These are phyloP conservation scores for Epirrita christyi DNA, from an alignment of 2,888 invertebrate genomes.

Conservation along the genomic window DNA sequence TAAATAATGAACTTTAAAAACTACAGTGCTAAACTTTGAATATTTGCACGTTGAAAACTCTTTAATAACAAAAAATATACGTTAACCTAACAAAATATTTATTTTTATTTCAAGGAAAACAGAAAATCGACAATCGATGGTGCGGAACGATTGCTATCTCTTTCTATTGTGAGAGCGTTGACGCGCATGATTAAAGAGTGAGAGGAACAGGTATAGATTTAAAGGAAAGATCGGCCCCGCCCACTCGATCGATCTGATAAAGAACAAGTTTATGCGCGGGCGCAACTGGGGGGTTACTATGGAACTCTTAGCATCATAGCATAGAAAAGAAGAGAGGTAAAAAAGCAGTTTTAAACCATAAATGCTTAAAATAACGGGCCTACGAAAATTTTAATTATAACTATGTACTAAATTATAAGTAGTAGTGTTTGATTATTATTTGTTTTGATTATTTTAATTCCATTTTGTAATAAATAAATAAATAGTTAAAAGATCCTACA, in stretches of 20 bases:
- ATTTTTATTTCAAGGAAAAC: slow-evolving; percentile 48
- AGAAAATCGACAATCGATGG: slow-evolving; percentile 62
- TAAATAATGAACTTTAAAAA: not conserved
- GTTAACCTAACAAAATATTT: slow-evolving; percentile 14
- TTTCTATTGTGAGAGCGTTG: slow-evolving; percentile 38
- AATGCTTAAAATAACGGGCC: no score
- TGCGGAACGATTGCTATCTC: slow-evolving; percentile 62
- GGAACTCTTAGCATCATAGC: not conserved
- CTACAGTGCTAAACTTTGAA: not conserved
- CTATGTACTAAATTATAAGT: no score
- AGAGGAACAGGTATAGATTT: slow-evolving; percentile 55
- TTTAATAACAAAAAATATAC: slow-evolving; percentile 6
- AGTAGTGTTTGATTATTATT: no score
- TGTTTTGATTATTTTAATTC: no score
- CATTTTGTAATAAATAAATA: no score
- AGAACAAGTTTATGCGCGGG: slow-evolving; percentile 58
- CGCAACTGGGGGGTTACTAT: slow-evolving; percentile 22
- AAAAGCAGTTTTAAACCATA: no score
- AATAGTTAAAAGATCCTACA: no score
- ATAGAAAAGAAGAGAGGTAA: no score
- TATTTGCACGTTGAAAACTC: not conserved
- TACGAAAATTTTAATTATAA: no score
- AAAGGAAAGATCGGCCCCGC: slow-evolving; percentile 63
- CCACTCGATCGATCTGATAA: slow-evolving; percentile 78
- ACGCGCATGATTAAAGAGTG: slow-evolving; percentile 33